Evolutionary conservation across 1,140 invertebrate species (phyloP), one percentile per base, ranked within the genome.

Genomic region (Amyelois transitella): DNA sequence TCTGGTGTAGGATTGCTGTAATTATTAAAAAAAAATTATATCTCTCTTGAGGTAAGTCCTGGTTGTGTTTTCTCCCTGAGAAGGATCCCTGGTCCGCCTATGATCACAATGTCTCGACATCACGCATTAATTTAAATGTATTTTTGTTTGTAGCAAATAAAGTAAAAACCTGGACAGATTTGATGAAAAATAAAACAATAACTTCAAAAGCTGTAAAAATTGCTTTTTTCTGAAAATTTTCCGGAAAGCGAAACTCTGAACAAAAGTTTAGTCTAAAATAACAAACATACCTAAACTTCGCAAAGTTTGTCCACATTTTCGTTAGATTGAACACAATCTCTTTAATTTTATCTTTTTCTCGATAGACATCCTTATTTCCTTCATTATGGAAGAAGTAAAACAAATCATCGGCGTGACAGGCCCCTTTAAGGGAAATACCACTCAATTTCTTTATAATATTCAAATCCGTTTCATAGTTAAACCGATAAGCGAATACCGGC

Each of bases 241-340:
- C 8, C 32, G 2, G 14, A n/a, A 28, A 28, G 5, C 10, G 5
- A 28, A 28, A 28, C 10, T 10, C 5, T 5, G 5, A 28, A 28
- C 10, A 28, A 28, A 5, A 28, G 25, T 5, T 28, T 6, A 28
- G 25, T 28, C 5, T 28, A 28, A 6, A 43, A 43, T 6, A 17
- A 43, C 18, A 2, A 25, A 48, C 86, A 89, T 80, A 94, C 93
- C 92, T 91, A 24, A 84, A 89, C 73, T 88, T 90, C 0, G 93
- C 93, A 68, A 95, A 95, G 77, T 94, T 93, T 0, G 90, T 88
- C 93, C 93, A 95, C 18, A 93, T 57, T n/a, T 78, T 89, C 0
- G 92, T 92, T 61, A 94, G 70, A 14, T 62, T 66, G 61, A 62
- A 58, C 12, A 77, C 68, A 43, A 79, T 68, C 5, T 68, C 58